A percentile compares a stretch with the other conserved stretches of the same genome.
These are phyloP conservation scores for Drosophila insularis DNA, from an alignment of 1,140 invertebrate genomes.

Conservation along the genomic window DNA sequence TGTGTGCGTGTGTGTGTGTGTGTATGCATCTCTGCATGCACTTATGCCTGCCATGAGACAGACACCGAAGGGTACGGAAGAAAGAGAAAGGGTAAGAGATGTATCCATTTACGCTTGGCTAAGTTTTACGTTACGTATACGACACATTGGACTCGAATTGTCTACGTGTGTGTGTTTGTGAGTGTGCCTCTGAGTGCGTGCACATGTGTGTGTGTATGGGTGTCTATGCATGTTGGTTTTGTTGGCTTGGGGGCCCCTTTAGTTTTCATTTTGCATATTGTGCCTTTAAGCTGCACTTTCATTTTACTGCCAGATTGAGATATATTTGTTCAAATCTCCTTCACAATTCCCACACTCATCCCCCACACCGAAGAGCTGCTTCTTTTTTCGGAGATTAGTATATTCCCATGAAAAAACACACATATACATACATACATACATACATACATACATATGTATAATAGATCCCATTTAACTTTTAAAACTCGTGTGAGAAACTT, in stretches of 20 bases:
- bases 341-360: constrained; percentile 17
- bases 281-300: constrained; percentile 69
- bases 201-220: constrained; percentile 3
- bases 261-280: constrained; percentile 69
- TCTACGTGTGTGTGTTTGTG: constrained; percentile 4
- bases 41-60: constrained; percentile 47
- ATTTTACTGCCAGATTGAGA: constrained; percentile 34
- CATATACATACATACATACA: background rate
- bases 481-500: background rate
- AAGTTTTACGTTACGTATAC: constrained; percentile 75
- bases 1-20: background rate
- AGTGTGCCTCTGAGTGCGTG: constrained; percentile 6
- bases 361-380: background rate
- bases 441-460: background rate
- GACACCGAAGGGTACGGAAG: background rate
- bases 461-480: constrained; percentile 7
- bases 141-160: constrained; percentile 58
- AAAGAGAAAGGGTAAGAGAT: constrained; percentile 36
- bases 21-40: constrained; percentile 36
- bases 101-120: constrained; percentile 75
- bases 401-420: background rate
- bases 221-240: constrained; percentile 43
- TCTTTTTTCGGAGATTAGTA: constrained; percentile 1
- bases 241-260: constrained; percentile 41
- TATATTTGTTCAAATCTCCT: constrained; percentile 38